Evolutionary conservation across 2,113 vertebrate genomes (phyloP).

Genomic region (Labeo rohita): DNA sequence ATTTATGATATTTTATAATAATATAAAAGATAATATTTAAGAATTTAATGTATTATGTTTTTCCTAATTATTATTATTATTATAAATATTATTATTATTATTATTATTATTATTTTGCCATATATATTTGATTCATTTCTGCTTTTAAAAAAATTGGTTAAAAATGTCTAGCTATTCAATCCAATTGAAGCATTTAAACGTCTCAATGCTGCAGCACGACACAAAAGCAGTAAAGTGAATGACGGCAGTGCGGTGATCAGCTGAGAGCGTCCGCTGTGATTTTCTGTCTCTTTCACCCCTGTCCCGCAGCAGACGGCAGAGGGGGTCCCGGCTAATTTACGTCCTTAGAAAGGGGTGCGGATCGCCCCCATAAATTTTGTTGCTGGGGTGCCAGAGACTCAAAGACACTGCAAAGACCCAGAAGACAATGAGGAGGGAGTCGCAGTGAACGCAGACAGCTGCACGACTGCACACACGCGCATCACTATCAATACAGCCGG

Average conservation of each 20-base stretch:
- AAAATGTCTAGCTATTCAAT: no score
- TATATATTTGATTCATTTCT: no score
- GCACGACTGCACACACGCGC: constrained; percentile 1
- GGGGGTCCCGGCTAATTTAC: not conserved
- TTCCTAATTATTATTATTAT: no score
- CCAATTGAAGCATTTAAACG: not conserved
- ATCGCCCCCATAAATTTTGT: constrained; percentile 15
- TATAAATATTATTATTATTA: no score
- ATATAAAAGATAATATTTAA: no score
- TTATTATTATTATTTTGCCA: no score
- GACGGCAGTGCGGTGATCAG: not conserved
- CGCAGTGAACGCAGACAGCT: not conserved
- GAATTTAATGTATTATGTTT: no score
- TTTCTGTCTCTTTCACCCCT: not conserved
- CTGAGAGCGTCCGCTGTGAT: not conserved
- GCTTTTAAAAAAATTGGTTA: no score
- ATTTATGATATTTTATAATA: no score
- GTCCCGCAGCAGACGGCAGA: not conserved
- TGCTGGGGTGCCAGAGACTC: not conserved
- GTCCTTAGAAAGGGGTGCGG: constrained; percentile 14
- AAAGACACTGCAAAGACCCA: not conserved
- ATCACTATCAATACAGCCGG: constrained; percentile 1
- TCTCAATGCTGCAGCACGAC: not conserved
- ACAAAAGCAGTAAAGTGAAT: not conserved
- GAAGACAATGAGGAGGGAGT: constrained; percentile 3